Conservation (phyloP, 1,140 invertebrate species). For the Procambarus virginalis region DNA sequence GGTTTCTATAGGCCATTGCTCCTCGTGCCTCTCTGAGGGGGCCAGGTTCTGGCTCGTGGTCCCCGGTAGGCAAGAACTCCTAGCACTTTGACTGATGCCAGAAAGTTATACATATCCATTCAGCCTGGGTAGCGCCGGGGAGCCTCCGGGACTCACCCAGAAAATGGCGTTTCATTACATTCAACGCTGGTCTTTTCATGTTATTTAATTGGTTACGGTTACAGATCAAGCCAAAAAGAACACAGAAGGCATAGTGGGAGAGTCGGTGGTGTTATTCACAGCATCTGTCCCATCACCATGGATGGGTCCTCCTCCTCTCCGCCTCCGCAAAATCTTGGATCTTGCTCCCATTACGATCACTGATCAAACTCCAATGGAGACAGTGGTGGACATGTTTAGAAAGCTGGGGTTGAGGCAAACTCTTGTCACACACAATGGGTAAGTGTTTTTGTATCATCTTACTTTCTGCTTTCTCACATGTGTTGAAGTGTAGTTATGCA, state of each 20-base stretch:
- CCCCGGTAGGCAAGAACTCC: too few species aligned
- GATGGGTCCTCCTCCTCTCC: conserved; percentile 73
- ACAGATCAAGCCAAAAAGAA: conserved; percentile 87
- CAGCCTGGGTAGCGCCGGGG: too few species aligned
- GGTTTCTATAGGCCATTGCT: too few species aligned
- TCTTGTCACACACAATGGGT: conserved; percentile 99
- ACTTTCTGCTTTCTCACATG: too few species aligned
- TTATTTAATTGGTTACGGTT: background rate
- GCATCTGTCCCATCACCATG: conserved; percentile 72
- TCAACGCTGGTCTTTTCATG: too few species aligned
- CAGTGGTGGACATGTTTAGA: conserved; percentile 99
- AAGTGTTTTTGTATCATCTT: conserved; percentile 72
- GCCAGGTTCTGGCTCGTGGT: too few species aligned
- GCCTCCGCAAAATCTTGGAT: conserved; percentile 95
- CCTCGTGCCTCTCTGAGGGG: too few species aligned
- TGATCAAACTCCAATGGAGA: conserved; percentile 99
- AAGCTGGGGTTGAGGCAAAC: conserved; percentile 98
- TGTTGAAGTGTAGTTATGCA: too few species aligned
- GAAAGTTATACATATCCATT: too few species aligned
- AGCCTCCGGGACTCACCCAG: too few species aligned
- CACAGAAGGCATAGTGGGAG: conserved; percentile 89
- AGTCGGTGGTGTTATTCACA: conserved; percentile 90
- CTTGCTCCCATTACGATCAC: conserved; percentile 99
- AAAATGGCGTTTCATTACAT: too few species aligned
- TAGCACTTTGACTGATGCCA: too few species aligned